These are phyloP conservation scores for Sebastes taczanowskii DNA, from an alignment of 2,797 vertebrate genomes.

Conservation along the genomic window DNA sequence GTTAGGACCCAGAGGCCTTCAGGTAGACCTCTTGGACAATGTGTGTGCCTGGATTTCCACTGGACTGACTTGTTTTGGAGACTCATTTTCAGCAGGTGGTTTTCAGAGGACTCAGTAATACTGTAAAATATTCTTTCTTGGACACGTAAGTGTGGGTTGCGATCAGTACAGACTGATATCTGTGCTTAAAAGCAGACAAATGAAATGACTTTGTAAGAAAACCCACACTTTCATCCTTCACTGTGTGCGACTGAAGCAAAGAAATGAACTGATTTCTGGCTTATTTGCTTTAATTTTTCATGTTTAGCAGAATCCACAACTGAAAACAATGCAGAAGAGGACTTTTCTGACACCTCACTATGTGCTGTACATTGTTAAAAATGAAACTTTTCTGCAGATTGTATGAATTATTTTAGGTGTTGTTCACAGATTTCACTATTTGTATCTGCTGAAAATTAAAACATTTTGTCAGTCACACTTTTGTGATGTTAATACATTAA, in stretches of 20 bases:
- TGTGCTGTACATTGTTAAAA: slow-evolving; percentile 14
- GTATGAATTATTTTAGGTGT: not conserved
- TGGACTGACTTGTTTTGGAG: not conserved
- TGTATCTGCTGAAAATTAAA: not conserved
- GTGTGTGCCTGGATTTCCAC: not conserved
- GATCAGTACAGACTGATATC: not conserved
- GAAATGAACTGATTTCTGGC: slow-evolving; percentile 9
- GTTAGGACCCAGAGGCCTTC: not conserved
- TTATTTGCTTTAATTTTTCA: slow-evolving; percentile 56
- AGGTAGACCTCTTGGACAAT: not conserved
- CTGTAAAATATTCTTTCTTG: not conserved
- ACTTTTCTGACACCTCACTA: slow-evolving; percentile 7
- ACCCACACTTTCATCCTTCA: not conserved
- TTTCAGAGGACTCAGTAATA: not conserved
- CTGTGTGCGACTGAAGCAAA: not conserved
- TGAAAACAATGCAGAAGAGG: slow-evolving; percentile 21
- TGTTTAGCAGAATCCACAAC: not conserved
- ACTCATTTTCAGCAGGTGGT: not conserved
- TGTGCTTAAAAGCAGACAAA: not conserved
- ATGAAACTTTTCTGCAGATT: not conserved
- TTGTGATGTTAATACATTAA: not conserved
- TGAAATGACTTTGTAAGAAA: not conserved
- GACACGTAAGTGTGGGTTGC: not conserved
- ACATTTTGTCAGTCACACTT: not conserved
- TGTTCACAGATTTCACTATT: not conserved